Evolutionary conservation across 30 jellyfish, hydroid and myxozoan genomes (phyloP).

Genomic region (Hydractinia echinata): DNA sequence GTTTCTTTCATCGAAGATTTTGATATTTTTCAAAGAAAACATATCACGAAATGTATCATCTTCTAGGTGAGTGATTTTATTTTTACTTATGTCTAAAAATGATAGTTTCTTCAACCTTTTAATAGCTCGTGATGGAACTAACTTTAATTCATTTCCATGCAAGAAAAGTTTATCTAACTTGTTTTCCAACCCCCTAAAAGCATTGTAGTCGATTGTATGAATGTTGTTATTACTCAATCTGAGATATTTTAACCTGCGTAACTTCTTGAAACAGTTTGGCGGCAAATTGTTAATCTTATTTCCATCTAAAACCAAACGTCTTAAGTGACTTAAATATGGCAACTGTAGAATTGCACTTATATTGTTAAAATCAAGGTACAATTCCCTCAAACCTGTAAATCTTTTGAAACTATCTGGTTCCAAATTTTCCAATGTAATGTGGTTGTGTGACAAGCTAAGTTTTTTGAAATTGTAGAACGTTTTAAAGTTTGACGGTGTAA

Average conservation of each 20-base stretch:
- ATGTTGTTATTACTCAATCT: conserved; percentile 8
- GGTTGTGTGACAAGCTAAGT: neutral
- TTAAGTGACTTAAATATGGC: neutral
- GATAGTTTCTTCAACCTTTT: neutral
- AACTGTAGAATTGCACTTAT: neutral
- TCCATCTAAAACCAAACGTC: conserved; percentile 1
- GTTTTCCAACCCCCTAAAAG: neutral
- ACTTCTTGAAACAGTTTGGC: neutral
- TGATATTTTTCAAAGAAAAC: neutral
- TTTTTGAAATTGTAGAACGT: neutral
- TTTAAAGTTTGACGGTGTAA: neutral
- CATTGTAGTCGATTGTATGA: neutral
- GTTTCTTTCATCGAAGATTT: conserved; percentile 14
- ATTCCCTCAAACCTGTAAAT: neutral
- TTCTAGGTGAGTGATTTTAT: neutral
- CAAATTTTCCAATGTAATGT: neutral
- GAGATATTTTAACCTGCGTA: neutral
- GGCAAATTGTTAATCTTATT: neutral
- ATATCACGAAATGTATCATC: conserved; percentile 17
- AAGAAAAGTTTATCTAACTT: neutral
- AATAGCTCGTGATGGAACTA: conserved; percentile 8
- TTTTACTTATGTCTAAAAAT: conserved; percentile 23
- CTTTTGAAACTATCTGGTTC: neutral
- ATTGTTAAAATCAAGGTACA: neutral
- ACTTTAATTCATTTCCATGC: conserved; percentile 4